phyloP scores from a whole-genome alignment of 2,888 invertebrate genomes.

The Macrosoma leucophasiata region DNA sequence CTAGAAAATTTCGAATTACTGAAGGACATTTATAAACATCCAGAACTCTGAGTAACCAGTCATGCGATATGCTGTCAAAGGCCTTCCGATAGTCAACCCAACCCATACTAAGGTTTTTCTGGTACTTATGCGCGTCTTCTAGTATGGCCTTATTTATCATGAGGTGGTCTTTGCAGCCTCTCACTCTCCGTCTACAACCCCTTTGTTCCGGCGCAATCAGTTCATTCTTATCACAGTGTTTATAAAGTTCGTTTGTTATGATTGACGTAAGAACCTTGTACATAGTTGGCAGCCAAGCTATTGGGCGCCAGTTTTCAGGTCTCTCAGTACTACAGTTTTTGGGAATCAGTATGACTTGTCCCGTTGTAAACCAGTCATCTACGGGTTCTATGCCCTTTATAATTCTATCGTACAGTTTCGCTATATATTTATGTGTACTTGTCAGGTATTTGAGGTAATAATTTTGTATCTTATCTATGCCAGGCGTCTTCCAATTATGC shows the following conservation, averaged over 20 bases:
- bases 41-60: slow-evolving; percentile 7
- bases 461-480: slow-evolving; percentile 9
- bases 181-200: slow-evolving; percentile 6
- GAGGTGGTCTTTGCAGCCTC: slow-evolving; percentile 13
- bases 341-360: slow-evolving; percentile 14
- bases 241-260: slow-evolving; percentile 3
- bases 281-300: slow-evolving; percentile 12
- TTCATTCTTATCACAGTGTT: slow-evolving; percentile 6
- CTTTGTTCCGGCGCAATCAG: slow-evolving; percentile 14
- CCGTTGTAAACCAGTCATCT: slow-evolving; percentile 8
- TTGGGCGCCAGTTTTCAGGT: slow-evolving; percentile 12
- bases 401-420: background rate
- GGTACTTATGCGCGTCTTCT: slow-evolving; percentile 10
- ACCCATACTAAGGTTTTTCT: slow-evolving; percentile 13
- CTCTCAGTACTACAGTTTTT: slow-evolving; percentile 4
- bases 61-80: slow-evolving; percentile 12
- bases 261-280: slow-evolving; percentile 11
- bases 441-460: slow-evolving; percentile 7
- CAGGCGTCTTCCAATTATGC: slow-evolving; percentile 5
- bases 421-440: slow-evolving; percentile 1
- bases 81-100: slow-evolving; percentile 15
- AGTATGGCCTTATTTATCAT: slow-evolving; percentile 15
- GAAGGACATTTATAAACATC: slow-evolving; percentile 7
- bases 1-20: background rate
- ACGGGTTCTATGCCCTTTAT: background rate